Evolutionary conservation across 2,888 invertebrate species (phyloP).

Genomic region (Drosophila maculinotata): DNA sequence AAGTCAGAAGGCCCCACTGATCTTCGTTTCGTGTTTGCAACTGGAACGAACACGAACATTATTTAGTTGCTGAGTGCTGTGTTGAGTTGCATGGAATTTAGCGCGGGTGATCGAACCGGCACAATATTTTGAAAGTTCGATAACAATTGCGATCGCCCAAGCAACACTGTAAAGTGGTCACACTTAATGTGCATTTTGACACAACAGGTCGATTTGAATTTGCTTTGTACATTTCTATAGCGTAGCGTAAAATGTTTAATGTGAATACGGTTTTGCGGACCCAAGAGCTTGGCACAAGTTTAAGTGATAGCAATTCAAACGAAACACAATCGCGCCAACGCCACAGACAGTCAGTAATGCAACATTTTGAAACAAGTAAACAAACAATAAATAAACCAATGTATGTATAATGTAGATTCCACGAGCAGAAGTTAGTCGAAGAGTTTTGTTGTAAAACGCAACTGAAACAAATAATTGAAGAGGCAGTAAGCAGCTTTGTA

Average conservation of each 20-base stretch:
- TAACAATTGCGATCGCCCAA: conserved; percentile 23
- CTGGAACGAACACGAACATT: too few species aligned
- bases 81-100: too few species aligned
- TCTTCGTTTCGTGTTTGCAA: too few species aligned
- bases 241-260: conserved; percentile 51
- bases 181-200: not conserved
- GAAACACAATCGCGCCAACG: conserved; percentile 7
- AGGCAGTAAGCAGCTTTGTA: conserved; percentile 61
- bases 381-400: too few species aligned
- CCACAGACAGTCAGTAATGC: conserved; percentile 55
- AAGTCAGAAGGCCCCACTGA: too few species aligned
- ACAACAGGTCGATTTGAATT: conserved; percentile 29
- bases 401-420: conserved; percentile 73
- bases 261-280: conserved; percentile 27
- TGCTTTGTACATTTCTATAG: not conserved
- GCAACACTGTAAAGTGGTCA: too few species aligned
- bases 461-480: conserved; percentile 70
- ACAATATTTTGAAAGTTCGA: conserved; percentile 12
- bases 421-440: conserved; percentile 77
- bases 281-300: conserved; percentile 12
- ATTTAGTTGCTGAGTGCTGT: too few species aligned
- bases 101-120: too few species aligned
- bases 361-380: too few species aligned
- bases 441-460: conserved; percentile 68
- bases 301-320: conserved; percentile 11